Percentiles rank a stretch among this genome's conserved stretches.
Evolutionary conservation across 2,888 invertebrate species (phyloP).

Genomic region (Biston stratarius): DNA sequence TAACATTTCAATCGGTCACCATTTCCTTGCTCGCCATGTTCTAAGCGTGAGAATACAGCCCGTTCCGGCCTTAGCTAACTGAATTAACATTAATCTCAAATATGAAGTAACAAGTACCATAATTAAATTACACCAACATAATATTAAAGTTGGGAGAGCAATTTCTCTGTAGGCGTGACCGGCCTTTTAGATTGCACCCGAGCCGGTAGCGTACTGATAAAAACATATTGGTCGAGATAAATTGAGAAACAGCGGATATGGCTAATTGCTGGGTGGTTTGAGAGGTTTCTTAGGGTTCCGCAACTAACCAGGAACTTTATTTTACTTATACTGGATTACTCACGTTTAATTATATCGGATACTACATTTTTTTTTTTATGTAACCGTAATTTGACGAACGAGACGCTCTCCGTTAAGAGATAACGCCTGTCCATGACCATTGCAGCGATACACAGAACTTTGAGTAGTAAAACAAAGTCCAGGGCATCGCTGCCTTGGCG

Average conservation of each 20-base stretch:
- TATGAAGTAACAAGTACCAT: slow-evolving; percentile 35
- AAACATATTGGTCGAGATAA: slow-evolving; percentile 50
- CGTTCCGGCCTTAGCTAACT: background rate
- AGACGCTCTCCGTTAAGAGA: too few relatives aligned
- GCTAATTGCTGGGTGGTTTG: slow-evolving; percentile 56
- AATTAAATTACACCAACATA: slow-evolving; percentile 28
- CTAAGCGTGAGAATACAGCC: slow-evolving; percentile 15
- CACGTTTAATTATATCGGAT: too few relatives aligned
- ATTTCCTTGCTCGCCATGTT: background rate
- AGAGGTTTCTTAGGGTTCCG: slow-evolving; percentile 18
- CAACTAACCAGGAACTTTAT: too few relatives aligned
- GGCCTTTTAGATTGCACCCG: slow-evolving; percentile 59
- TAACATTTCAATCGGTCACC: background rate
- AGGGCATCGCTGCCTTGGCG: too few relatives aligned
- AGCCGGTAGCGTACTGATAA: slow-evolving; percentile 64
- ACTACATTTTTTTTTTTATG: too few relatives aligned
- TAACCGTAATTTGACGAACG: too few relatives aligned
- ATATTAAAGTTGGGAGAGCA: slow-evolving; percentile 39
- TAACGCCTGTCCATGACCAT: too few relatives aligned
- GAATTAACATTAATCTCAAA: slow-evolving; percentile 23
- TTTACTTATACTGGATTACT: too few relatives aligned
- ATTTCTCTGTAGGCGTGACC: slow-evolving; percentile 61
- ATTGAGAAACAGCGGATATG: slow-evolving; percentile 67
- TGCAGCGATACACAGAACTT: too few relatives aligned
- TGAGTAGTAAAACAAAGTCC: too few relatives aligned